Evolutionary conservation across 2,113 vertebrate genomes (phyloP).

Genomic region (Rynchops niger): DNA sequence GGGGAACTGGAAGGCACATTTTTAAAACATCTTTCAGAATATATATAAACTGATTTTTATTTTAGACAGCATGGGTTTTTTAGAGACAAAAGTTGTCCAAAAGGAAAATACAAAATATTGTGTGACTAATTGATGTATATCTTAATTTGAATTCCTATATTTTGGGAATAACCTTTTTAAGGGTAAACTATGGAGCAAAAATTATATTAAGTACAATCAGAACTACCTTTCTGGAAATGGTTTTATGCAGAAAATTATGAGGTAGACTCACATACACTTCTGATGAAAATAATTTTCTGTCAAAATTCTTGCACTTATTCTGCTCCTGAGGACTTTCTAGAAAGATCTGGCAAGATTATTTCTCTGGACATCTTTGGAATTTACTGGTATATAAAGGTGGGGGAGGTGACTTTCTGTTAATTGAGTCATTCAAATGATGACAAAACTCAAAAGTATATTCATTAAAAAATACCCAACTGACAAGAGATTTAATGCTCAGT

Average conservation of each 20-base stretch:
- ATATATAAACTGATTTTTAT: background rate
- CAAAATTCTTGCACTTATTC: background rate
- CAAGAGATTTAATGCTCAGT: slow-evolving; percentile 44
- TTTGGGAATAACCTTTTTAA: background rate
- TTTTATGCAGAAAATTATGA: background rate
- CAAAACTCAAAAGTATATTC: slow-evolving; percentile 55
- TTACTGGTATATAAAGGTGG: background rate
- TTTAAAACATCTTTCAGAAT: background rate
- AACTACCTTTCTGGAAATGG: background rate
- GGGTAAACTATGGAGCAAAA: background rate
- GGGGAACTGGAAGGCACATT: background rate
- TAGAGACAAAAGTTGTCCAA: background rate
- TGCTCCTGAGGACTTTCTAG: background rate
- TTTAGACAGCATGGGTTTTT: background rate
- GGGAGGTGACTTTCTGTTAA: slow-evolving; percentile 18
- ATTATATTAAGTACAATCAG: background rate
- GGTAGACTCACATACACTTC: fast-evolving
- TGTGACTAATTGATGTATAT: background rate
- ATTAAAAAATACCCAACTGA: slow-evolving; percentile 43
- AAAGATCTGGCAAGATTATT: background rate
- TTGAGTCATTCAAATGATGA: slow-evolving; percentile 17
- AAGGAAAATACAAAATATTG: background rate
- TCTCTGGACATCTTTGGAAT: background rate
- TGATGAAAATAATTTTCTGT: background rate
- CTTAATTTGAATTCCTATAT: background rate